Evolutionary conservation across 2,888 invertebrate species (phyloP), one percentile per base, ranked within the genome.

Genomic region (Griposia aprilina): DNA sequence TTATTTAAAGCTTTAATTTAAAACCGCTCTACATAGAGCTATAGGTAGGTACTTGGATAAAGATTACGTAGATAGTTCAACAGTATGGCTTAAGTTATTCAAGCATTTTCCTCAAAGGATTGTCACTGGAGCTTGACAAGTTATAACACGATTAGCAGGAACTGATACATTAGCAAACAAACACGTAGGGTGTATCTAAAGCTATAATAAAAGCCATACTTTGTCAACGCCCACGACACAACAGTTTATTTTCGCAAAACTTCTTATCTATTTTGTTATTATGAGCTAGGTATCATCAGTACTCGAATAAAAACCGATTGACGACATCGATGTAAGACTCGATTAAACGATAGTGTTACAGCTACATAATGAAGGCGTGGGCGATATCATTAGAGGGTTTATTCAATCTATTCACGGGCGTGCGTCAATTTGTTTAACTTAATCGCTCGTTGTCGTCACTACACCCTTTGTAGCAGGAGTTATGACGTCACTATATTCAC

Each of bases 371-470:
- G 91, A 91, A 90, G 90, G 94, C 92, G 95, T 96, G 93, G 95
- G 96, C 87, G 93, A 84, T 89, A 90, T 91, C 88, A 89, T 91
- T 89, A 87, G 78, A 83, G 87, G 90, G 85, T 85, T 87, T 90
- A 87, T 91, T 91, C 91, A 92, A 86, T 87, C 80, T 86, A 88
- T 87, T 87, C 89, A 88, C 76, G 89, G 90, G 89, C 91, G 94
- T 96, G 96, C 96, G 96, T 96, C 96, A 96, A 93, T 96, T 95
- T 94, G 93, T 92, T 94, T 92, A 90, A 88, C 90, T 92, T 93
- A 92, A 93, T 92, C 92, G 91, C 88, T 78, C 82, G 91, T 88
- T 94, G 93, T 93, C 96, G 95, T 96, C 95, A 95, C 90, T 81
- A 55, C 87, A 89, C 90, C 91, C 91, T 91, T 89, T 86, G 87